Percentiles rank a stretch among this genome's conserved stretches.
These are phyloP conservation scores for Lophius americanus DNA, from an alignment of 2,797 vertebrate genomes.

Conservation along the genomic window DNA sequence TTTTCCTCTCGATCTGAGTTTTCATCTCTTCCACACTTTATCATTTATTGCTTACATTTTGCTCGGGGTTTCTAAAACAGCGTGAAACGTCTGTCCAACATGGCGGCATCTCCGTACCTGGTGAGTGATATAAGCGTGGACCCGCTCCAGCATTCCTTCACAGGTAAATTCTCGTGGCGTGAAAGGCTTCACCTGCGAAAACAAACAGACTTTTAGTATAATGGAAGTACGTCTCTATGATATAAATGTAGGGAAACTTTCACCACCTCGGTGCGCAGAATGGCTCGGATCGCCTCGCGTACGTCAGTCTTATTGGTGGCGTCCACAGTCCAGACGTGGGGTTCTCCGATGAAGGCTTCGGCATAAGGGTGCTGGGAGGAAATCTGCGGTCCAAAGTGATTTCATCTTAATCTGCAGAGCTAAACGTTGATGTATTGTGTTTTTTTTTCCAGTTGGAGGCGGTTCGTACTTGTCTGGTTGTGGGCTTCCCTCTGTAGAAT, in stretches of 20 bases:
- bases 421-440: no score
- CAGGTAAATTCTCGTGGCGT: slow-evolving; percentile 76
- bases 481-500: slow-evolving; percentile 81
- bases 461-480: slow-evolving; percentile 69
- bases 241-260: background rate
- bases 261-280: slow-evolving; percentile 67
- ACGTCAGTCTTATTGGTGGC: slow-evolving; percentile 69
- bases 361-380: slow-evolving; percentile 81
- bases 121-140: slow-evolving; percentile 71
- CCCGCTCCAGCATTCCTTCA: slow-evolving; percentile 78
- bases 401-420: background rate
- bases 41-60: background rate
- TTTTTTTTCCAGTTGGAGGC: background rate
- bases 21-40: background rate
- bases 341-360: slow-evolving; percentile 74
- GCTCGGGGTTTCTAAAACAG: background rate
- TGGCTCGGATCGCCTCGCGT: slow-evolving; percentile 58
- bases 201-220: slow-evolving; percentile 10
- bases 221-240: background rate
- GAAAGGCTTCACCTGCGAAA: slow-evolving; percentile 76
- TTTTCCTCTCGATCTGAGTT: background rate
- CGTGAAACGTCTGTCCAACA: background rate
- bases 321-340: slow-evolving; percentile 79
- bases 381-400: slow-evolving; percentile 55
- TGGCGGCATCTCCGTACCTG: slow-evolving; percentile 63